Base-by-base conservation (phyloP, 2,113 vertebrate species). In the Mus spicilegus region DNA sequence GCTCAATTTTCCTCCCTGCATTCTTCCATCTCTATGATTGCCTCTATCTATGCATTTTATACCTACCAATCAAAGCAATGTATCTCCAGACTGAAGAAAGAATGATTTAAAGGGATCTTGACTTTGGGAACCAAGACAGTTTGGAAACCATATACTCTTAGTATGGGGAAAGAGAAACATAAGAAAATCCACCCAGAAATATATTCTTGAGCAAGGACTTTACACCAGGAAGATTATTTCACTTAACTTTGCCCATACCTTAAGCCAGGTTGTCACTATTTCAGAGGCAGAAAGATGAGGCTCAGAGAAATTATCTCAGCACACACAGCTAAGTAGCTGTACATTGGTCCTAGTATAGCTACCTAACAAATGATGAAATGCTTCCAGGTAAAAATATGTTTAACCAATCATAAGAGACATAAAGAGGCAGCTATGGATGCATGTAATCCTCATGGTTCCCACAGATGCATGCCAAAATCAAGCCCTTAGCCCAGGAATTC, bases 381-480 rank as follows among this genome's bases (percentile, higher is more conserved):
- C 30, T 75, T 76, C 51, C 76, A 61, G 30, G 39, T 92, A 33
- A 86, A 95, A 95, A 90, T 6, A 26, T 75, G 49, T 90, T 77
- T 16, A 87, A 95, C 49, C 10, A 78, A 85, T n/a, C 78, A 65
- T 75, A 78, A 85, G 67, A 36, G 36, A 39, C 87, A 93, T 73
- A 12, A 65, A 69, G 77, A 78, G 17, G 0, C 80, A 87, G 14
- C 14, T 20, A 7, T 33, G 65, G 58, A 65, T 56, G 20, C 67
- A n/a, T 56, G 19, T 65, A 46, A 54, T 20, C 13, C 5, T 20
- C 17, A 0, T 39, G 22, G 20, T 46, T n/a, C 56, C 17, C 46
- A 13, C 30, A 91, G 33, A 14, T 7, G 14, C 54, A 36, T 9
- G 65, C 2, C 11, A 9, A 11, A 33, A 16, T n/a, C 16, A 17